A percentile compares a stretch with the other conserved stretches of the same genome.
phyloP scores from a whole-genome alignment of 2,113 vertebrate species.

The Heterochromis multidens region DNA sequence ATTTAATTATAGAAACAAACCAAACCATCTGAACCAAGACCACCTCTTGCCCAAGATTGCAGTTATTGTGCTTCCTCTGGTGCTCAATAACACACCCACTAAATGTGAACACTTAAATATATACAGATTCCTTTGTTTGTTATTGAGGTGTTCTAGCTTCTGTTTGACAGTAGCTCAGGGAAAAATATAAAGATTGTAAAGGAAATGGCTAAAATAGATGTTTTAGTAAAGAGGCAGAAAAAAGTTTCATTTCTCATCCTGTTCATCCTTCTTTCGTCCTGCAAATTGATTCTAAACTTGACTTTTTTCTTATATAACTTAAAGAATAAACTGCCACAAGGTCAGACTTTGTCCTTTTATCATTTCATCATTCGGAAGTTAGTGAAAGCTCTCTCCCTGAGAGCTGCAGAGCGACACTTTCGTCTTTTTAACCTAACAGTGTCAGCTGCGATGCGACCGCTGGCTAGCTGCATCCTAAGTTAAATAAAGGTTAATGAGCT shows the following conservation, averaged over 20 bases:
- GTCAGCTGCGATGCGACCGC: neutral
- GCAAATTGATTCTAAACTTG: too few species aligned
- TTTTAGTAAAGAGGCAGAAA: neutral
- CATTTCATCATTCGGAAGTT: neutral
- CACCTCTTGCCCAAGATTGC: neutral
- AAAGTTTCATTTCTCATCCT: neutral
- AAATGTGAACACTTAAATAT: too few species aligned
- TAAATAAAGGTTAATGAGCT: constrained; percentile 16
- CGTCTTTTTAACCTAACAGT: neutral
- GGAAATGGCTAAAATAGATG: neutral
- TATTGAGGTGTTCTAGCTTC: neutral
- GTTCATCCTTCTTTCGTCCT: neutral
- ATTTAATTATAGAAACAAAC: too few species aligned
- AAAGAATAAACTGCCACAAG: too few species aligned
- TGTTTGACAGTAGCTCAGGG: neutral
- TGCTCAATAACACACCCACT: too few species aligned
- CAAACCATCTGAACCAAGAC: too few species aligned
- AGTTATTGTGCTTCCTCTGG: neutral
- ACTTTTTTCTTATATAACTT: too few species aligned
- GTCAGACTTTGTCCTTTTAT: neutral
- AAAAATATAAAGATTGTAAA: neutral
- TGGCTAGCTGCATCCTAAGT: neutral
- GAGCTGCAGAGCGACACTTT: neutral
- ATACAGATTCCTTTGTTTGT: neutral
- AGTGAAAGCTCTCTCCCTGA: neutral